Percentiles rank a stretch among this genome's conserved stretches.
Conservation (phyloP, 1,140 invertebrate species). For the Aradophagus sp. region DNA sequence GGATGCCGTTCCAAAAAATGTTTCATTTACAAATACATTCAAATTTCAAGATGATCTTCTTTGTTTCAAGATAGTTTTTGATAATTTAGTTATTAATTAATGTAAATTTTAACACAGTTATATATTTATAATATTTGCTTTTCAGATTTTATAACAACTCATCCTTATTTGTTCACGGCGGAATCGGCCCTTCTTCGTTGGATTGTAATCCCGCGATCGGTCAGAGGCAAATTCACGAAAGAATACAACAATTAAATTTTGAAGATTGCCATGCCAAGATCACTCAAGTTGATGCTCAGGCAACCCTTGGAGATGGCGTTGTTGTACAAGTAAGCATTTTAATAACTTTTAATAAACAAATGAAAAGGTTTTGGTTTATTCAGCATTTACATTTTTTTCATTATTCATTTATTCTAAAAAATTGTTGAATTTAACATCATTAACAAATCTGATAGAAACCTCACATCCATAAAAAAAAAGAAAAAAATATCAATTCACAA, state of each 20-base stretch:
- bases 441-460: no score
- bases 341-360: no score
- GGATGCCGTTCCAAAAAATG: no score
- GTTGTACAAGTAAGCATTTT: constrained; percentile 86
- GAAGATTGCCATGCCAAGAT: constrained; percentile 98
- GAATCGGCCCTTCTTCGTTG: constrained; percentile 85
- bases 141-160: constrained; percentile 95
- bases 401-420: no score
- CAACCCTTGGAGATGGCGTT: constrained; percentile 94
- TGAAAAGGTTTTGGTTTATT: no score
- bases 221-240: constrained; percentile 95
- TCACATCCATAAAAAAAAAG: no score
- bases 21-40: no score
- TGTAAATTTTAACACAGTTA: background rate
- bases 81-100: background rate
- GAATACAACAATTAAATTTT: constrained; percentile 96
- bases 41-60: background rate
- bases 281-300: constrained; percentile 92
- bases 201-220: constrained; percentile 91
- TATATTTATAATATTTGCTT: constrained; percentile 28
- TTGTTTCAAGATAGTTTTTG: background rate
- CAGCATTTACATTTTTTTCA: no score
- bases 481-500: no score
- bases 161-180: constrained; percentile 96
- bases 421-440: no score